Conservation (phyloP, 1,140 invertebrate species). For the Ridgeia piscesae region DNA sequence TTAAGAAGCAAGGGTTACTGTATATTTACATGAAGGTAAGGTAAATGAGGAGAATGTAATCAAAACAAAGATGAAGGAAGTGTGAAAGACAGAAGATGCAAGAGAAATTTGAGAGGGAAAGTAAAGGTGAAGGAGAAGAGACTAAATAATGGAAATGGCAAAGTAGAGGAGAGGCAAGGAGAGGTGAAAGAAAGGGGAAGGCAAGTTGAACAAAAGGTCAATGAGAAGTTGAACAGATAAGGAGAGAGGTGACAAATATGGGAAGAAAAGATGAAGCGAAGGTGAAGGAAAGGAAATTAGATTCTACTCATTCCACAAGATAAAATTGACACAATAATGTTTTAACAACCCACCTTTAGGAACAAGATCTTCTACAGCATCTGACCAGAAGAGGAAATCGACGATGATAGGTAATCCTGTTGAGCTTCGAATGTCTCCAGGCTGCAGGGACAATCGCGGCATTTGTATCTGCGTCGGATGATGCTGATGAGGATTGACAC, state of each 20-base stretch:
- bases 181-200: no score
- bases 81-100: no score
- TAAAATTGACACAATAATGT: not conserved
- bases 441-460: constrained; percentile 8
- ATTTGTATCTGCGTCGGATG: constrained; percentile 5
- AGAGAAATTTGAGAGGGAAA: no score
- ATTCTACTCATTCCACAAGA: not conserved
- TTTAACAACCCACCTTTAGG: not conserved
- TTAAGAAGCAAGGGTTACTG: no score
- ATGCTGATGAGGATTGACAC: not conserved
- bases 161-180: no score
- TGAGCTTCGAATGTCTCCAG: constrained; percentile 8
- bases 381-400: not conserved
- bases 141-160: no score
- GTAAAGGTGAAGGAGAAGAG: no score
- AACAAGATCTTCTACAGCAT: constrained; percentile 3
- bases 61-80: no score
- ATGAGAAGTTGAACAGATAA: not conserved
- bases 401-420: constrained; percentile 9
- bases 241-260: not conserved
- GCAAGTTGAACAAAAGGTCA: no score
- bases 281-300: not conserved
- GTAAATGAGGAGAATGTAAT: no score
- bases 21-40: no score
- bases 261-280: not conserved